Base-by-base conservation (phyloP, 2,888 invertebrate genomes). In the Homarus gammarus region DNA sequence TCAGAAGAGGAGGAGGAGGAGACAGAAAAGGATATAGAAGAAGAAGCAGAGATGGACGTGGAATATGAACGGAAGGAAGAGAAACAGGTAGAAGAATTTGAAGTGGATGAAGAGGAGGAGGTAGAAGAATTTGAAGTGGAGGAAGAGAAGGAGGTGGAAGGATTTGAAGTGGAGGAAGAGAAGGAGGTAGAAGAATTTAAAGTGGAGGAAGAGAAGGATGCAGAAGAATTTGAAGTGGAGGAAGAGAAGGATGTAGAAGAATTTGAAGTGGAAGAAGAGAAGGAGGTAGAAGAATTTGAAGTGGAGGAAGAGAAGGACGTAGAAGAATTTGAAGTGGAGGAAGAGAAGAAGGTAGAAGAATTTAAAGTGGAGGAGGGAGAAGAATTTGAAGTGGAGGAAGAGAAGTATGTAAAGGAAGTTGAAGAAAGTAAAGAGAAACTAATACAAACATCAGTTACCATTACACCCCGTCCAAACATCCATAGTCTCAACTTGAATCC, bases 241-340 rank as follows among this genome's bases (percentile, higher is more conserved):
- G 22, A 15, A 56, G 56, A 56, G 2, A 56, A 18, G 18, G 56
- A 56, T 22, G 56, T 12, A 56, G 10, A 49, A 22, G 3, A 56
- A 18, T 22, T 0, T 12, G 3, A 22, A 18, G 64, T 27, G 0
- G 6, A 27, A 44, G 75, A 75, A 75, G 0, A 5, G 18, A 49
- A 83, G 70, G 82, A 83, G 22, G 49, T 27, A 44, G 82, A 49
- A 33, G 44, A 8, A n/a, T n/a, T n/a, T n/a, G n/a, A 27, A 27
- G 27, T 27, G 3, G 27, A 64, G 44, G 75, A 36, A 75, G 1
- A 15, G 31, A 31, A 82, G 40, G 68, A 64, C 22, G 31, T 49
- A 40, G 64, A 61, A 22, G 73, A 73, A 38, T 38, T 38, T 38
- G 73, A 73, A 40, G 38, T n/a, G 27, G 27, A 40, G 73, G 73